phyloP scores from a whole-genome alignment of 2,113 vertebrate species.

The Anolis carolinensis region DNA sequence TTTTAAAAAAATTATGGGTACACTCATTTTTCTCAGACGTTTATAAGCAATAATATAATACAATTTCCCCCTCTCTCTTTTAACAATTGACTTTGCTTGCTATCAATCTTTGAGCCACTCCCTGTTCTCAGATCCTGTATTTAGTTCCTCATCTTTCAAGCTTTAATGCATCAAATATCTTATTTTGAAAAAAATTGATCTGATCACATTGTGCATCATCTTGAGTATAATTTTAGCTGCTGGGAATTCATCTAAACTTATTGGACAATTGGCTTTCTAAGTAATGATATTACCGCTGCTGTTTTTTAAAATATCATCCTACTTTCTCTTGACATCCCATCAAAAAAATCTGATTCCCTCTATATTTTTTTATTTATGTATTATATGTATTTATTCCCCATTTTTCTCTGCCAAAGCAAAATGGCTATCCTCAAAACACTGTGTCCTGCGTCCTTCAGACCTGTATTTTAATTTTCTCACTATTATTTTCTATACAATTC shows the following conservation, averaged over 20 bases:
- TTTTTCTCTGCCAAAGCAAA: no score
- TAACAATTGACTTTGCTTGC: conserved; percentile 32
- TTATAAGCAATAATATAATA: conserved; percentile 13
- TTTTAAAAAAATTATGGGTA: accelerated
- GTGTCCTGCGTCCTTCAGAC: not conserved
- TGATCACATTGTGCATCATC: not conserved
- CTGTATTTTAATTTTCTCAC: not conserved
- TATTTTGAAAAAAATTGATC: not conserved
- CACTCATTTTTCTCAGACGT: not conserved
- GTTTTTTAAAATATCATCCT: not conserved
- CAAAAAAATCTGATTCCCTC: no score
- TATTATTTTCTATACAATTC: not conserved
- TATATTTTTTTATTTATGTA: no score
- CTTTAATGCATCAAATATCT: not conserved
- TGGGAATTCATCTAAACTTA: not conserved
- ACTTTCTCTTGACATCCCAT: no score
- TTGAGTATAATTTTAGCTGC: not conserved
- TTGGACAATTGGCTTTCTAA: not conserved
- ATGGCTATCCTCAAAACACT: no score
- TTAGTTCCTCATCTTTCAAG: conserved; percentile 60
- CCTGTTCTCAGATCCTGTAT: conserved; percentile 12
- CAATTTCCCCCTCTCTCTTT: not conserved
- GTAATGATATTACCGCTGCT: not conserved
- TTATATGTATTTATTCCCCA: not conserved
- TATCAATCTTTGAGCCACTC: conserved; percentile 27